Evolutionary conservation across 1,140 invertebrate species (phyloP).

Genomic region (Bombus waltoni): DNA sequence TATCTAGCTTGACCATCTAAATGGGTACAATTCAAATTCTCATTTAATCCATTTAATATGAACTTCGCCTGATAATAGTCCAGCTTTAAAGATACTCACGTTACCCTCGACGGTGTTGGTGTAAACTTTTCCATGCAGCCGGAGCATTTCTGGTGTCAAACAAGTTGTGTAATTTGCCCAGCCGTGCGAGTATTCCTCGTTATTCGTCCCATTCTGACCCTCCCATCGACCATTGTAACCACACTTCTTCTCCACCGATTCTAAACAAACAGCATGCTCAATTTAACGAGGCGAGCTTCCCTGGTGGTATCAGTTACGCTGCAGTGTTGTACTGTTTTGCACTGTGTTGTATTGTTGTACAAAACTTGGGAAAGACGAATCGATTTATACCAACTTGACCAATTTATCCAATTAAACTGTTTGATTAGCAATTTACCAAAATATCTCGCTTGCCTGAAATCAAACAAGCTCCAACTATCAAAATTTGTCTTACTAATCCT

Average conservation of each 20-base stretch:
- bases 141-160: conserved; percentile 88
- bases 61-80: not conserved
- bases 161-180: conserved; percentile 95
- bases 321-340: no score
- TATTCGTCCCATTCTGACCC: conserved; percentile 79
- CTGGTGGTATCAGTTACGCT: no score
- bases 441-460: not conserved
- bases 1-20: no score
- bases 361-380: not conserved
- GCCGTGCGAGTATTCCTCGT: conserved; percentile 82
- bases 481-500: not conserved
- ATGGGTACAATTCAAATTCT: not conserved
- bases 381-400: not conserved
- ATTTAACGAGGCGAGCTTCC: not conserved
- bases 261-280: conserved; percentile 78
- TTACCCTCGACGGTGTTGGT: conserved; percentile 80
- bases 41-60: not conserved
- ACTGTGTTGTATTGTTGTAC: no score
- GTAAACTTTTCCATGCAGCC: conserved; percentile 86
- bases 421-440: not conserved
- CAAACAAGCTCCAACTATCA: not conserved
- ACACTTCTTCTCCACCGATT: conserved; percentile 90
- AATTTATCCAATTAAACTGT: not conserved
- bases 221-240: conserved; percentile 89
- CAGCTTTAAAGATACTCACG: conserved; percentile 64